These are phyloP conservation scores for Austrolebias charrua DNA, from an alignment of 2,797 vertebrate species.

Conservation along the genomic window DNA sequence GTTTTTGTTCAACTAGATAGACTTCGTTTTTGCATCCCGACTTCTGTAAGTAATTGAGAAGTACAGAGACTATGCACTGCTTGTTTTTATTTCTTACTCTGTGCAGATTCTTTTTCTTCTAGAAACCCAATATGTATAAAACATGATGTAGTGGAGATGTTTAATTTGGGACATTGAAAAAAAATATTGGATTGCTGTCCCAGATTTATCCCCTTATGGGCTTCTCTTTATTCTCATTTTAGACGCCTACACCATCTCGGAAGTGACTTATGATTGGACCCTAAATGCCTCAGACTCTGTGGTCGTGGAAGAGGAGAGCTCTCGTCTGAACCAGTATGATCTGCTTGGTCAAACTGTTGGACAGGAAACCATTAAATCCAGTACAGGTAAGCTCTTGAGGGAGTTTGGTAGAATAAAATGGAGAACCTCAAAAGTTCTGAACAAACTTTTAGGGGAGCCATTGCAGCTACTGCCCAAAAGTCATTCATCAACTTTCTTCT, in stretches of 20 bases:
- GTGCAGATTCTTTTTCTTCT: constrained; percentile 18
- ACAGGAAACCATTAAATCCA: constrained; percentile 95
- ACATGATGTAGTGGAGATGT: constrained; percentile 10
- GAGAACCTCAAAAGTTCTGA: not conserved
- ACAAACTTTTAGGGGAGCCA: no score
- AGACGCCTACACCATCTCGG: constrained; percentile 97
- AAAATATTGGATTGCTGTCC: constrained; percentile 36
- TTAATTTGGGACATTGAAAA: constrained; percentile 39
- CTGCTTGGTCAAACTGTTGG: constrained; percentile 94
- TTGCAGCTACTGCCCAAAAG: no score
- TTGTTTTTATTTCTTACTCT: constrained; percentile 14
- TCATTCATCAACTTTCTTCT: no score
- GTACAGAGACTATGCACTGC: constrained; percentile 22
- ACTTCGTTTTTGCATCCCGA: constrained; percentile 8
- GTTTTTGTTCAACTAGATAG: not conserved
- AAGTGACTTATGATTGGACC: constrained; percentile 97
- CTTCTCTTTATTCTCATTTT: constrained; percentile 39
- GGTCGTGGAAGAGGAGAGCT: constrained; percentile 94
- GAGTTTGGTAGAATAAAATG: not conserved
- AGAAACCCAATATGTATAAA: constrained; percentile 26
- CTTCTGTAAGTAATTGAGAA: constrained; percentile 34
- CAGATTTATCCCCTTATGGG: constrained; percentile 34
- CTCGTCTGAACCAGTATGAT: constrained; percentile 96
- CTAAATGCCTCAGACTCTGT: constrained; percentile 93
- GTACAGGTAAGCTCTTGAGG: constrained; percentile 86